These are phyloP conservation scores for Ivindomyrus marchei DNA, from an alignment of 2,113 vertebrate species.

Conservation along the genomic window DNA sequence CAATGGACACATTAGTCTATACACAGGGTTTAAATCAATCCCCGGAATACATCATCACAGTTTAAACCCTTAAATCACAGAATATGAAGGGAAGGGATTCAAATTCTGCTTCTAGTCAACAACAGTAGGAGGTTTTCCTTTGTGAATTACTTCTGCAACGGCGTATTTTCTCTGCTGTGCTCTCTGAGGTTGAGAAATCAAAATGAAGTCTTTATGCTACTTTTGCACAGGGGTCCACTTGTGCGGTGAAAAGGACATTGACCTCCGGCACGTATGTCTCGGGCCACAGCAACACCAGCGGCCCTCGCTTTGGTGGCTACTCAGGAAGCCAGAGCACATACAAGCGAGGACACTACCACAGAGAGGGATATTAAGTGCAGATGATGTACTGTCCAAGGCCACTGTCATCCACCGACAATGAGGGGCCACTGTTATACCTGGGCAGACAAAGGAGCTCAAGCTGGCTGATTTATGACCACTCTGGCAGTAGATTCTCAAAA, in stretches of 20 bases:
- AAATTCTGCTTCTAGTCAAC: not conserved
- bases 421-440: conserved; percentile 21
- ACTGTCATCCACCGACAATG: conserved; percentile 12
- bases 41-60: not conserved
- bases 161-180: not conserved
- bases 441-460: conserved; percentile 35
- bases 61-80: not conserved
- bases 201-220: not conserved
- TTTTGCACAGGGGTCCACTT: not conserved
- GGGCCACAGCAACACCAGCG: not conserved
- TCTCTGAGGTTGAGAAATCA: not conserved
- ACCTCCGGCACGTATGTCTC: not conserved
- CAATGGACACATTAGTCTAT: not conserved
- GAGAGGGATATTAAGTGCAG: conserved; percentile 46
- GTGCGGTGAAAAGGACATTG: not conserved
- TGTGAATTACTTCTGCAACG: not conserved
- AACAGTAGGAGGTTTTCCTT: not conserved
- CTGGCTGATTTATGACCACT: conserved; percentile 60
- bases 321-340: not conserved
- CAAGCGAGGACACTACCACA: not conserved
- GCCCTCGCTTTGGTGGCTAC: not conserved
- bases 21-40: not conserved
- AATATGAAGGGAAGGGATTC: not conserved
- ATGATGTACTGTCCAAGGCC: conserved; percentile 53
- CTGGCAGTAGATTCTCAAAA: conserved; percentile 57